Base-by-base conservation (phyloP, 2,888 invertebrate species). In the Myathropa florea region DNA sequence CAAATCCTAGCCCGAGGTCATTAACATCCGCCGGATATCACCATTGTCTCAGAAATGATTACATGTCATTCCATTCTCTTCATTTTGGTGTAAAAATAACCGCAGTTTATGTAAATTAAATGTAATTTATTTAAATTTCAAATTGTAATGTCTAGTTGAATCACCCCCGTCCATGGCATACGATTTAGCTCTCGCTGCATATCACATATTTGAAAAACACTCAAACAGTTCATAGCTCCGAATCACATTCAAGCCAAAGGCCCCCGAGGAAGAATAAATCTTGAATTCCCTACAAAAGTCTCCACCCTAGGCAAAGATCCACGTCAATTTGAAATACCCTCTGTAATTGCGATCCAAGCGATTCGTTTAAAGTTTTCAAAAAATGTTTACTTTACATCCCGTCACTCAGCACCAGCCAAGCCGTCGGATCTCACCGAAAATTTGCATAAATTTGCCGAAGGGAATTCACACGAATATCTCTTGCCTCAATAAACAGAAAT, bases 401-500 rank as follows among this genome's bases (percentile, higher is more conserved):
- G 59, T 70, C 59, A 70, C 10, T 59, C 36, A 36, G 33, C 59
- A 26, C 24, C 26, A 59, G 53, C 67, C 10, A 30, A 10, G 23
- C 39, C 26, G 23, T 3, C 46, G 14, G 24, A 57, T 77, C 12
- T 70, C 10, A 36, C 21, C 10, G 36, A 70, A 70, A 79, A 64
- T 78, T 71, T 79, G 9, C 78, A 79, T 71, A 79, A 59, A 71
- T 71, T 70, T 59, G 18, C 12, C 53, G 64, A 79, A 65, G 60
- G 70, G 60, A 84, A 71, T 61, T 28, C 71, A 68, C 57, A 65
- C 30, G 39, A 63, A 59, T 46, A 36, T 77, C 65, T 77, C 39
- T 55, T 71, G 64, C 59, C 36, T 33, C 72, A 75, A 75, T 80
- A 79, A 75, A 76, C 75, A 83, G 61, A 80, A 79, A 83, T 39